Evolutionary conservation across 1,140 invertebrate genomes (phyloP).

Genomic region (Rhynchophorus ferrugineus): DNA sequence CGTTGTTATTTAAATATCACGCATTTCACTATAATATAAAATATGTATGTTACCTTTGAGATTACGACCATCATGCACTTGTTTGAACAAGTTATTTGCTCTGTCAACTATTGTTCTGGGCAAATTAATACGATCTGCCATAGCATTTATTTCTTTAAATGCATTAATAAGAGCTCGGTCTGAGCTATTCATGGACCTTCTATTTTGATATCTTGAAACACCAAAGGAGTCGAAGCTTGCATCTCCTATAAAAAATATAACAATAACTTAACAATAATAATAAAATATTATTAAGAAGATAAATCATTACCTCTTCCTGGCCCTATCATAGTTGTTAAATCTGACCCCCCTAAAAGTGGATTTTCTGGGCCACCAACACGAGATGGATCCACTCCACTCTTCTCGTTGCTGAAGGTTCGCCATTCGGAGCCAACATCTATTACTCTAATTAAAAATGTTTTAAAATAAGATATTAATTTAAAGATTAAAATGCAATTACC

Average conservation of each 20-base stretch:
- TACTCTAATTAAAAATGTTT: conserved; percentile 56
- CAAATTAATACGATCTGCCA: conserved; percentile 97
- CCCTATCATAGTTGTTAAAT: conserved; percentile 96
- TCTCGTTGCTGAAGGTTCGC: conserved; percentile 99
- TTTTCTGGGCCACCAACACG: conserved; percentile 98
- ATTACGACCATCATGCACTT: conserved; percentile 96
- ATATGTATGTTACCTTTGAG: conserved; percentile 84
- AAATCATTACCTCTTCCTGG: conserved; percentile 60
- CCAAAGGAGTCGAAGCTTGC: conserved; percentile 72
- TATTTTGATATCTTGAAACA: conserved; percentile 87
- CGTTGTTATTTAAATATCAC: neutral
- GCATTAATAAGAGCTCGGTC: conserved; percentile 93
- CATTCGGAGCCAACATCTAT: conserved; percentile 99
- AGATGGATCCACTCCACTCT: conserved; percentile 91
- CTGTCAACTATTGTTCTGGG: conserved; percentile 91
- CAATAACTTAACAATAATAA: no score
- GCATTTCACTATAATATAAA: no score
- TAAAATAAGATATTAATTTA: conserved; percentile 2
- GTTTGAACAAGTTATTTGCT: conserved; percentile 94
- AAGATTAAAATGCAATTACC: conserved; percentile 48
- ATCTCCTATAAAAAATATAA: conserved; percentile 43
- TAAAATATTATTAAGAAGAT: neutral
- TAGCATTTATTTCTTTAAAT: conserved; percentile 92
- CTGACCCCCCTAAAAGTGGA: conserved; percentile 88
- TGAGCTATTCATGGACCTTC: conserved; percentile 85